Evolutionary conservation across 2,113 vertebrate genomes (phyloP).

Genomic region (Columba janthina): DNA sequence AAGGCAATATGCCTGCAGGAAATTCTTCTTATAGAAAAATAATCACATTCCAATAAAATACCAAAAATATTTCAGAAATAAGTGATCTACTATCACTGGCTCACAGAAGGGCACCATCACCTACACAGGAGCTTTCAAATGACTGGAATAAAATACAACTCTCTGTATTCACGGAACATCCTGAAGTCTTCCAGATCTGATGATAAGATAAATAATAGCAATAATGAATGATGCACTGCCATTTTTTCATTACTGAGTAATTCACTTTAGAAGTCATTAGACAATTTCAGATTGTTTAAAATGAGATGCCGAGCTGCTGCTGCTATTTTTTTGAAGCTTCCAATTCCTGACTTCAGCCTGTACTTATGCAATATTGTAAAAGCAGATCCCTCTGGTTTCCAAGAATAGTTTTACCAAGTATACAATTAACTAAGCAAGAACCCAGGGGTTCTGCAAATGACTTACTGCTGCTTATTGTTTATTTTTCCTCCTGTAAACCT

Average conservation of each 20-base stretch:
- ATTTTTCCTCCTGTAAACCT: neutral
- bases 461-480: neutral
- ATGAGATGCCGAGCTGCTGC: neutral
- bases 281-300: conserved; percentile 5
- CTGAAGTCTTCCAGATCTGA: conserved; percentile 23
- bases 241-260: conserved; percentile 26
- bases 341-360: neutral
- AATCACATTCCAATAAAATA: neutral
- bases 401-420: conserved; percentile 13
- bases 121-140: neutral
- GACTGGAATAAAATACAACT: neutral
- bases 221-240: neutral
- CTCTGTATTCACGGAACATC: neutral
- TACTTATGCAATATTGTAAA: conserved; percentile 11
- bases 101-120: neutral
- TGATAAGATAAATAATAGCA: neutral
- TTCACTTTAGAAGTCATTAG: conserved; percentile 19
- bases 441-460: neutral
- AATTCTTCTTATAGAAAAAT: neutral
- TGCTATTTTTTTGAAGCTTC: neutral
- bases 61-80: neutral
- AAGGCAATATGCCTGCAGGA: neutral
- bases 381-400: conserved; percentile 20
- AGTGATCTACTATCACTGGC: neutral
- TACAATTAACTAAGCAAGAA: conserved; percentile 7